These are phyloP conservation scores for Aldrovandia affinis DNA, from an alignment of 2,797 vertebrate species.

Conservation along the genomic window DNA sequence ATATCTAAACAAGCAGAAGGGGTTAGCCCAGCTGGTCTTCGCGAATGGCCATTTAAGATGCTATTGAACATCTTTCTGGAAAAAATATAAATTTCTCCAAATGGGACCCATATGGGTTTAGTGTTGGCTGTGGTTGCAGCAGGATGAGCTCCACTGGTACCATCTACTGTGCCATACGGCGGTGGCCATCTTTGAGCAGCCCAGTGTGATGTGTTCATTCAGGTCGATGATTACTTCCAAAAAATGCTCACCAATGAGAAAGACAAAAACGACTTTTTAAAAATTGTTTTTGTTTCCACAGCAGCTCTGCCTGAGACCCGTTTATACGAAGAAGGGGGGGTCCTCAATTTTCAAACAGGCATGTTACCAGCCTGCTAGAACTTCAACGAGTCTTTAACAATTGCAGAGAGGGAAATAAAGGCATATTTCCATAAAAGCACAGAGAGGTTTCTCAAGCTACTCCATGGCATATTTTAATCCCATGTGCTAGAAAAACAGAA, in stretches of 20 bases:
- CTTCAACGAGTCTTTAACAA: conserved; percentile 40
- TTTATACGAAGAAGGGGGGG: not conserved
- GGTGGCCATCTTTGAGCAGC: not conserved
- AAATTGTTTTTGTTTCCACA: too few relatives aligned
- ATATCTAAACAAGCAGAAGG: conserved; percentile 70
- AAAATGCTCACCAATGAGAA: not conserved
- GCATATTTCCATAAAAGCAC: conserved; percentile 38
- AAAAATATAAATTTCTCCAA: conserved; percentile 43
- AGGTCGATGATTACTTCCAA: not conserved
- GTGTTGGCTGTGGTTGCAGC: not conserved
- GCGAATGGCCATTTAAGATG: conserved; percentile 51
- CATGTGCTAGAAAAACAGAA: conserved; percentile 31
- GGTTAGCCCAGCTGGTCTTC: conserved; percentile 36
- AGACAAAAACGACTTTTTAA: not conserved
- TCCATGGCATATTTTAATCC: conserved; percentile 32
- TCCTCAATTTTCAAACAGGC: not conserved
- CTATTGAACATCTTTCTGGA: conserved; percentile 43
- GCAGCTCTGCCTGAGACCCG: too few relatives aligned
- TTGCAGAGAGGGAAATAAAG: conserved; percentile 32
- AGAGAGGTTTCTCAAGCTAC: conserved; percentile 30
- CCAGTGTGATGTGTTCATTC: not conserved
- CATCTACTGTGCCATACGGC: not conserved
- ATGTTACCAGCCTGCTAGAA: conserved; percentile 30
- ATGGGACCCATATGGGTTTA: conserved; percentile 47
- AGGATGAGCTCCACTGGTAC: not conserved